Base-by-base conservation (phyloP, 2,113 vertebrate genomes). In the Megaceryle maxima region DNA sequence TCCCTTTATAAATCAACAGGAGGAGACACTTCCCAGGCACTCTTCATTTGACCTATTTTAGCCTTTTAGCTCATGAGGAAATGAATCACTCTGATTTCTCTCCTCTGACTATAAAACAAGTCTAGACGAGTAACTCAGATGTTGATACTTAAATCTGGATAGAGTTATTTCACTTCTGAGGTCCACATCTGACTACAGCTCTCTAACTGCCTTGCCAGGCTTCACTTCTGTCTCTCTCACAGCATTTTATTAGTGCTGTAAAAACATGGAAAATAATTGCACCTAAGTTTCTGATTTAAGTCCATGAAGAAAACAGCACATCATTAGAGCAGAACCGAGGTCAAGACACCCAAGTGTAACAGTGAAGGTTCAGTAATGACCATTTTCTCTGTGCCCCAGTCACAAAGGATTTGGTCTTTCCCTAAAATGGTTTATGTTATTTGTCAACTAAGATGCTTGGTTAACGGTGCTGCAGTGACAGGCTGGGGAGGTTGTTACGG, bases 61-160 rank as follows among this genome's bases (percentile, higher is more conserved):
- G 89, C 83, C 93, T 91, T 76, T 69, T 10, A 95, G 68, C 80
- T 96, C 76, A 66, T 6, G 59, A 66, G 41, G 64, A 53, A 92
- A 83, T 41, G 24, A 91, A 77, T 92, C 73, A 53, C 33, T 73
- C 64, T 55, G n/a, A 69, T 62, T 92, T 91, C 72, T 66, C 94
- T 92, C 89, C 80, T 92, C 83, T 77, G 93, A 88, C 72, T 66
- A 66, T 25, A 92, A 69, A 91, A 76, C 91, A 77, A 88, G 89
- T 83, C 87, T 88, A 94, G 89, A 92, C 73, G 64, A 74, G 68
- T 16, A 88, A 83, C 83, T 86, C 83, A 70, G 76, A 88, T 44
- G 80, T 31, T 69, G 63, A 48, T 39, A 74, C 83, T 91, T 88
- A 62, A 92, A 86, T 37, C 17, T 28, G 80, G 67, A 64, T 19